A percentile compares a stretch with the other conserved stretches of the same genome.
Evolutionary conservation across 2,113 vertebrate genomes (phyloP).

Genomic region (Osmerus mordax): DNA sequence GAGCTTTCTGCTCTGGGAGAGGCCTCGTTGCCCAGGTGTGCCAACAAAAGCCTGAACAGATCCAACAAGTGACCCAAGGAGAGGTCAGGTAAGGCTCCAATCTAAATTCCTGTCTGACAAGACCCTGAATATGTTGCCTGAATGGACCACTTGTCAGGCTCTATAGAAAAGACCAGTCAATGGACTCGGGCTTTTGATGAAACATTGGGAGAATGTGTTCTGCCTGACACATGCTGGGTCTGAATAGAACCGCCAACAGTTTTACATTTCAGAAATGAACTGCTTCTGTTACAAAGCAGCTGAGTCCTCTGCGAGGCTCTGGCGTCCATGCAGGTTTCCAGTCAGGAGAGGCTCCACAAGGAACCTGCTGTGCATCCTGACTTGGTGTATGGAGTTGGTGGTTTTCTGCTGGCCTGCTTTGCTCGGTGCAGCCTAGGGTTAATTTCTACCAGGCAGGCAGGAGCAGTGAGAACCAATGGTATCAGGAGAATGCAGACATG

Average conservation of each 20-base stretch:
- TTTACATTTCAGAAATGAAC: slow-evolving; percentile 55
- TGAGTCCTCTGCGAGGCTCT: slow-evolving; percentile 58
- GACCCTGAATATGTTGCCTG: slow-evolving; percentile 53
- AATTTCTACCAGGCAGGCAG: slow-evolving; percentile 54
- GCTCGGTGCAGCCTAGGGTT: slow-evolving; percentile 51
- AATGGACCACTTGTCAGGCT: slow-evolving; percentile 48
- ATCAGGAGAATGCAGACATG: slow-evolving; percentile 61
- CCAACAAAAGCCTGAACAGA: slow-evolving; percentile 68
- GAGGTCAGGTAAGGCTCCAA: slow-evolving; percentile 69
- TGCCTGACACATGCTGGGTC: slow-evolving; percentile 3
- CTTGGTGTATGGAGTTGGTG: slow-evolving; percentile 42
- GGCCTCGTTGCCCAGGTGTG: slow-evolving; percentile 73
- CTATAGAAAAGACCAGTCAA: slow-evolving; percentile 49
- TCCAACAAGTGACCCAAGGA: slow-evolving; percentile 66
- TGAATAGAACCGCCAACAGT: slow-evolving; percentile 33
- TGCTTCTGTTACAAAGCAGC: slow-evolving; percentile 40
- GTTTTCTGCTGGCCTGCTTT: too few species aligned
- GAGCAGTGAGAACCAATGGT: slow-evolving; percentile 53
- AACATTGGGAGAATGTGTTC: slow-evolving; percentile 57
- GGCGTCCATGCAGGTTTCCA: slow-evolving; percentile 12
- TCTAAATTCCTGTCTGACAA: slow-evolving; percentile 71
- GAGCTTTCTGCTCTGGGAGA: slow-evolving; percentile 53
- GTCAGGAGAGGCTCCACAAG: slow-evolving; percentile 23
- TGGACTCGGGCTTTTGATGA: slow-evolving; percentile 31
- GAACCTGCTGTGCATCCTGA: slow-evolving; percentile 22